Evolutionary conservation across 2,888 invertebrate genomes (phyloP), one percentile per base, ranked within the genome.

Genomic region (Tineola bisselliella): DNA sequence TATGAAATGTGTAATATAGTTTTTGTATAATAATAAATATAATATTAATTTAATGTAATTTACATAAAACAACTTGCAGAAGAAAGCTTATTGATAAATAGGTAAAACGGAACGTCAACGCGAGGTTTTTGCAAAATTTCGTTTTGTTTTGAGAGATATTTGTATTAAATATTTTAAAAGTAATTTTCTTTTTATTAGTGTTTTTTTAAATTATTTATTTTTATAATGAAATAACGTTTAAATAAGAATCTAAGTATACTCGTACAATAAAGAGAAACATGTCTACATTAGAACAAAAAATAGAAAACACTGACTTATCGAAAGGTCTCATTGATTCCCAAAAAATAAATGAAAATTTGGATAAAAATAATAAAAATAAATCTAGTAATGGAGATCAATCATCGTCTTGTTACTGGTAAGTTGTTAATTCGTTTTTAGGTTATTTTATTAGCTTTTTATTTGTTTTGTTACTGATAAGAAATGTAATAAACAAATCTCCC

Each of bases 371-470:
- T 73, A 65, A 65, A 61, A 75, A 71, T 63, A 84, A 82, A 73
- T 66, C 66, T 61, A 66, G 73, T 5, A 70, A 70, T 44, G 84
- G 84, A 69, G 73, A 80, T 68, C 82, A 82, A 62, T 73, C 30
- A 19, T 31, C 77, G 61, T 74, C 73, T 65, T 86, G 86, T 68
- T 86, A 86, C 68, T 86, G 86, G 86, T 84, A 71, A 48, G 73
- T 70, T 58, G n/a, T 19, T 12, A 25, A 11, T 58, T 31, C 1
- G 11, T 63, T 62, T 67, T 25, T 44, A 15, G 18, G 43, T 48
- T 64, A 11, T 54, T 25, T 4, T 2, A 17, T 52, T 44, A 11
- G 15, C n/a, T 52, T 10, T 48, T 48, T 48, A 15, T 2, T 15
- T 17, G 15, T 48, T 15, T 8, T 48, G 48, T 17, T 15, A 44